phyloP scores from a whole-genome alignment of 2,888 invertebrate genomes.

The Nemurella pictetii region DNA sequence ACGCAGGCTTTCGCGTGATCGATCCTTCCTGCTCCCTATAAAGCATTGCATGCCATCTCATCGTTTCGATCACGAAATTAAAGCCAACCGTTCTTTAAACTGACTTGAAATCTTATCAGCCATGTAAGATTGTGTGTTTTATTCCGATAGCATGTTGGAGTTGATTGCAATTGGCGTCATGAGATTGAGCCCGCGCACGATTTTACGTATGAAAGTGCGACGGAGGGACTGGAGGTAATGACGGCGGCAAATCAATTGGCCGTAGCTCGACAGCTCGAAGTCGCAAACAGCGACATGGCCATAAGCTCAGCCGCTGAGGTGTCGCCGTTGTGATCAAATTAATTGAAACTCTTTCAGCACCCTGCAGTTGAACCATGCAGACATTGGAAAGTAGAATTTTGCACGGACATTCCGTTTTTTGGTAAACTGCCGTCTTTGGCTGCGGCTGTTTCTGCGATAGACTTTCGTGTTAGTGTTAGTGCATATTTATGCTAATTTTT shows the following conservation, averaged over 20 bases:
- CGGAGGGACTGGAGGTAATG: neutral
- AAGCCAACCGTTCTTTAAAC: neutral
- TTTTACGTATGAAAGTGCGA: neutral
- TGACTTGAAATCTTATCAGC: neutral
- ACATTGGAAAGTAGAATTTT: neutral
- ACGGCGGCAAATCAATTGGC: neutral
- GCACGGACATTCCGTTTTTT: no score
- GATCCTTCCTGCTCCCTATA: neutral
- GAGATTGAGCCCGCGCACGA: no score
- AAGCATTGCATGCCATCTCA: neutral
- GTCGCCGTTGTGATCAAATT: neutral
- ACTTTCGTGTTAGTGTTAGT: no score
- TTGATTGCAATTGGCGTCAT: neutral
- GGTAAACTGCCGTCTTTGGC: no score
- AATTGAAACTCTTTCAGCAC: neutral
- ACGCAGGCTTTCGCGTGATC: neutral
- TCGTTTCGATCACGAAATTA: neutral
- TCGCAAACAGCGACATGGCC: neutral
- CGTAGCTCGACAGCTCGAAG: neutral
- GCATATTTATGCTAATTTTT: no score
- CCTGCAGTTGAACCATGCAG: no score
- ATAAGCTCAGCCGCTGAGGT: neutral
- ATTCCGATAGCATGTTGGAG: neutral
- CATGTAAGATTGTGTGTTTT: neutral
- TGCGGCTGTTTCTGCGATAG: no score